These are phyloP conservation scores for Toxotes jaculatrix DNA, from an alignment of 2,113 vertebrate genomes.

Conservation along the genomic window DNA sequence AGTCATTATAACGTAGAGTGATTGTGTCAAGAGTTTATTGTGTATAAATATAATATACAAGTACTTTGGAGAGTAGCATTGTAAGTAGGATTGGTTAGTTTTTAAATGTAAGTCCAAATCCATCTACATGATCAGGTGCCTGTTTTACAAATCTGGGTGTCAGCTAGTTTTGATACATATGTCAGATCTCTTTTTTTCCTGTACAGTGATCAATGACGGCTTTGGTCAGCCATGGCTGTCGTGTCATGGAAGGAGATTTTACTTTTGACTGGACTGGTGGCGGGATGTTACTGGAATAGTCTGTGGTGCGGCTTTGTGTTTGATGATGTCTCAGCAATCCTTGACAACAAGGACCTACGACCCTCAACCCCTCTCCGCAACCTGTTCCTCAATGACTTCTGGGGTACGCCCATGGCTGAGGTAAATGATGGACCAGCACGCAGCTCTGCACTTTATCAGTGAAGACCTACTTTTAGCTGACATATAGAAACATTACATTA, in stretches of 20 bases:
- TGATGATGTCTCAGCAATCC: constrained; percentile 97
- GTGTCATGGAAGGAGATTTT: constrained; percentile 91
- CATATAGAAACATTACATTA: background rate
- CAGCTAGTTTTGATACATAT: background rate
- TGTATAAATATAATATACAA: background rate
- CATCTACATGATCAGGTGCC: background rate
- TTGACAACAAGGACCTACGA: constrained; percentile 98
- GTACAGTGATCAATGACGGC: constrained; percentile 82
- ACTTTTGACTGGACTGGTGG: constrained; percentile 90
- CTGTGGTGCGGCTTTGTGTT: constrained; percentile 97
- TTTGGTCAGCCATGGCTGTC: constrained; percentile 89
- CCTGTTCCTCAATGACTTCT: constrained; percentile 98
- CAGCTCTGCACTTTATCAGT: background rate
- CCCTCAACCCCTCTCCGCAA: constrained; percentile 93
- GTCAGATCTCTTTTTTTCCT: background rate
- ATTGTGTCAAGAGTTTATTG: background rate
- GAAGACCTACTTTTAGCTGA: background rate
- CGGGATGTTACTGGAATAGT: constrained; percentile 97
- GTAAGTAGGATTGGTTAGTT: background rate
- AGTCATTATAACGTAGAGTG: background rate
- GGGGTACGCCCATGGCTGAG: constrained; percentile 99
- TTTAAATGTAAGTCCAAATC: background rate
- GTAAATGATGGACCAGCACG: constrained; percentile 73
- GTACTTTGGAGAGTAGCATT: background rate
- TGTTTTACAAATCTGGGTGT: background rate